Evolutionary conservation across 1,140 invertebrate genomes (phyloP).

Genomic region (Atopsyche davidsoni): DNA sequence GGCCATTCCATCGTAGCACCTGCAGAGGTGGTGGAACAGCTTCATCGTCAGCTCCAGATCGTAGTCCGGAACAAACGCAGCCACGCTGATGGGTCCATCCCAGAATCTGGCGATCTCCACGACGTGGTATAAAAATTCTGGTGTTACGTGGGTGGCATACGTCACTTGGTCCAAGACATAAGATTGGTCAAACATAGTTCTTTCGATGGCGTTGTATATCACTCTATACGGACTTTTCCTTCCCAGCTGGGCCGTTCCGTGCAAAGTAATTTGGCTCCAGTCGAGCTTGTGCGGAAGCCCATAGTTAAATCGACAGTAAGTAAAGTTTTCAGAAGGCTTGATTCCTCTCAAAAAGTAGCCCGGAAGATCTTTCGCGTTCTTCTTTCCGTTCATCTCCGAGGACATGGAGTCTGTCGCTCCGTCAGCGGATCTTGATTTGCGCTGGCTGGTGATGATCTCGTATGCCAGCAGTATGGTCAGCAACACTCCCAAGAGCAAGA

Average conservation of each 20-base stretch:
- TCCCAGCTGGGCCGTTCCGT: conserved; percentile 52
- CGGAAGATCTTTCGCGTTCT: conserved; percentile 37
- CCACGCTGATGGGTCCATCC: conserved; percentile 69
- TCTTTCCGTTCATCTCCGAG: conserved; percentile 35
- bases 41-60: conserved; percentile 58
- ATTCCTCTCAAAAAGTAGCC: conserved; percentile 50
- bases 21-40: conserved; percentile 56
- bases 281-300: conserved; percentile 50
- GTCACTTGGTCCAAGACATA: conserved; percentile 50
- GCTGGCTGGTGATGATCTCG: conserved; percentile 31
- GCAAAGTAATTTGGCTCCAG: conserved; percentile 44
- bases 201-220: conserved; percentile 57
- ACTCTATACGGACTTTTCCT: conserved; percentile 54
- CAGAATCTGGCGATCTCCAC: conserved; percentile 61
- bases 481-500: conserved; percentile 27
- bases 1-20: conserved; percentile 59
- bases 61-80: conserved; percentile 63
- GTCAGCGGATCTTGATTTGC: conserved; percentile 31
- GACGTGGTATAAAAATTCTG: conserved; percentile 66
- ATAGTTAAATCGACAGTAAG: conserved; percentile 59
- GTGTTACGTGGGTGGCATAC: conserved; percentile 67
- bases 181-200: conserved; percentile 35
- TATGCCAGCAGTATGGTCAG: conserved; percentile 30
- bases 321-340: conserved; percentile 46
- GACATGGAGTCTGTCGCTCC: conserved; percentile 36